phyloP scores from a whole-genome alignment of 64 coral and sea anemone genomes.

The Exaiptasia diaphana region DNA sequence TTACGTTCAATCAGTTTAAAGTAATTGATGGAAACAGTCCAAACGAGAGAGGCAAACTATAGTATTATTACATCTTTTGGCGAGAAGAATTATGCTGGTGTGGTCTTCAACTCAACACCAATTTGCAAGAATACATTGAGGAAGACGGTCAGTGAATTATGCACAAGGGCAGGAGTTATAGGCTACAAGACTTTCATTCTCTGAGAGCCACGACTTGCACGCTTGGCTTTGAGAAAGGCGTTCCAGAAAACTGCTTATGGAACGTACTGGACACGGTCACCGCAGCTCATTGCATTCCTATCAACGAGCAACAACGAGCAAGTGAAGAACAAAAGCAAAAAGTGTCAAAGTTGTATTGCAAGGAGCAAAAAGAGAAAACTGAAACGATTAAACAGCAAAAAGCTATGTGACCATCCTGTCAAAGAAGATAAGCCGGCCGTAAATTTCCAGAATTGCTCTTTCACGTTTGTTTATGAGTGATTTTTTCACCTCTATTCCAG shows the following conservation, averaged over 20 bases:
- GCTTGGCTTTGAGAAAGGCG: conserved; percentile 28
- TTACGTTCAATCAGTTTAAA: conserved; percentile 43
- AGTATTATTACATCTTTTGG: conserved; percentile 51
- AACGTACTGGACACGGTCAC: conserved; percentile 12
- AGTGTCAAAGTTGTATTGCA: too few species aligned
- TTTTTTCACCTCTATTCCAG: too few species aligned
- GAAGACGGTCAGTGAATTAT: conserved; percentile 25
- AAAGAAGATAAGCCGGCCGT: too few species aligned
- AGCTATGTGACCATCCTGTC: too few species aligned
- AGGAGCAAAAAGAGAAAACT: too few species aligned
- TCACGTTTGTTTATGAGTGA: too few species aligned
- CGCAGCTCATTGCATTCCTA: conserved; percentile 8
- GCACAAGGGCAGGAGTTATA: conserved; percentile 22
- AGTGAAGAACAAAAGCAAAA: not conserved
- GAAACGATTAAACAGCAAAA: too few species aligned
- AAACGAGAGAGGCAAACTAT: conserved; percentile 41
- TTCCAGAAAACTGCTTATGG: conserved; percentile 39
- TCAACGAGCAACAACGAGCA: conserved; percentile 30
- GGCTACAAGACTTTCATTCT: conserved; percentile 43
- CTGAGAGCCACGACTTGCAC: conserved; percentile 35
- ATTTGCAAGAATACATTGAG: conserved; percentile 27
- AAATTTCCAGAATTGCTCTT: too few species aligned
- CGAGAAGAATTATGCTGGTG: conserved; percentile 36
- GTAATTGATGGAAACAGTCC: conserved; percentile 23
- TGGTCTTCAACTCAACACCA: too few species aligned